Conservation (phyloP, 2,797 vertebrate genomes). For the Scolopax bukidnonensis region DNA sequence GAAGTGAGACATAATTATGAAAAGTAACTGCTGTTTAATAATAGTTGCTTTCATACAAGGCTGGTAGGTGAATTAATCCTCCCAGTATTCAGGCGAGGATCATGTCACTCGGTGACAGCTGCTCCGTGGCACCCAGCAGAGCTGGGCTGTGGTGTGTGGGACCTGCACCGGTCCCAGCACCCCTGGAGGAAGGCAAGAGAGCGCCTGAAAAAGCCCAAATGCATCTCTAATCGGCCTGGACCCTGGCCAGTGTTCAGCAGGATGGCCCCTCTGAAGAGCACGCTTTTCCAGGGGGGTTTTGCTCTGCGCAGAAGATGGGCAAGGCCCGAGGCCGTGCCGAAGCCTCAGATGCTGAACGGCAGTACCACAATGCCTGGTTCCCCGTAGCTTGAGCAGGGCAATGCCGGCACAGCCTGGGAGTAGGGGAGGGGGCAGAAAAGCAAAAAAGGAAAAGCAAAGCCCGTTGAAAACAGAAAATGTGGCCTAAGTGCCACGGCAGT, state of each 20-base stretch:
- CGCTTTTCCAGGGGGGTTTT: not conserved
- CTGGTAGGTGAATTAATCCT: not conserved
- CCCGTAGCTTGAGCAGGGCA: too few relatives aligned
- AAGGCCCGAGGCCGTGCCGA: accelerated
- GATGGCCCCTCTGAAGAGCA: not conserved
- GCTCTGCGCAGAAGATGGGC: not conserved
- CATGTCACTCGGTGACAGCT: not conserved
- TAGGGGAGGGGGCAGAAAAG: constrained; percentile 2
- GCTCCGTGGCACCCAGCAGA: not conserved
- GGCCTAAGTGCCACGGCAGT: not conserved
- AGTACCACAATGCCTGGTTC: too few relatives aligned
- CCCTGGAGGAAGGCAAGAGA: not conserved
- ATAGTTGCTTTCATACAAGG: constrained; percentile 10
- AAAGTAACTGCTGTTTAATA: not conserved
- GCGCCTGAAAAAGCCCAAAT: not conserved
- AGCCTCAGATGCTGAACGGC: not conserved
- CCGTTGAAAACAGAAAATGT: not conserved
- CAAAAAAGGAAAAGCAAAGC: too few relatives aligned
- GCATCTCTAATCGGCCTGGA: not conserved
- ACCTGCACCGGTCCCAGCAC: not conserved
- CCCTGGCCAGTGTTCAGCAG: not conserved
- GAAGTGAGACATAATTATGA: constrained; percentile 18
- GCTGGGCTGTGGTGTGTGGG: not conserved
- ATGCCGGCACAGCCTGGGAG: not conserved
- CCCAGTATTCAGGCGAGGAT: too few relatives aligned